Evolutionary conservation across 92 coral and sea anemone genomes (phyloP).

Genomic region (Paragorgia papillata): DNA sequence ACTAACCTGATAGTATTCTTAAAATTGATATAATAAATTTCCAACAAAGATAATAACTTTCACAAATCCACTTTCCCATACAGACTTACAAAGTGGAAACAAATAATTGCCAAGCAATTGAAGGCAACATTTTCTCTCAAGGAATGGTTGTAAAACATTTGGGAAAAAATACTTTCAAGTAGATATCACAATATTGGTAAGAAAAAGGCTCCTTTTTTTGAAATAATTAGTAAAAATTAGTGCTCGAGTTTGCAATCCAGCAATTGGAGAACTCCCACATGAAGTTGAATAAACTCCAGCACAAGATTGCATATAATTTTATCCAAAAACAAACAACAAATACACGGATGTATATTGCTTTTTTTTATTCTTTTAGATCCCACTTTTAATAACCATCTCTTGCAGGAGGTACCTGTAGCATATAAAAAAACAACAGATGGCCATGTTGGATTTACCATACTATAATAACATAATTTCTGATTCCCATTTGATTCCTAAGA

Average conservation of each 20-base stretch:
- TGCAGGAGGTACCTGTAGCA: neutral
- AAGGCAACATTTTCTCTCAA: no score
- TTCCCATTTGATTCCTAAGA: no score
- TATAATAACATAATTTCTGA: neutral
- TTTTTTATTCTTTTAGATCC: neutral
- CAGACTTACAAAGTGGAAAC: conserved; percentile 6
- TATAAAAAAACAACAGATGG: neutral
- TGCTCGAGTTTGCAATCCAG: neutral
- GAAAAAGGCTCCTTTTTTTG: neutral
- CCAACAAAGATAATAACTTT: conserved; percentile 10
- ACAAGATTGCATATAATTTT: neutral
- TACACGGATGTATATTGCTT: neutral
- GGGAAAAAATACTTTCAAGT: neutral
- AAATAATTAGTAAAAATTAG: conserved; percentile 8
- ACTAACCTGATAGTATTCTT: conserved; percentile 1
- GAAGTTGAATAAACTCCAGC: neutral
- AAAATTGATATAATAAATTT: neutral
- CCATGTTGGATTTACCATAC: neutral
- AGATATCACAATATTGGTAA: neutral
- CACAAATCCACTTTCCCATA: conserved; percentile 14
- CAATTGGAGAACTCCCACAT: neutral
- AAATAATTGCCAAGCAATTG: neutral
- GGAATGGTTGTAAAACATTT: no score
- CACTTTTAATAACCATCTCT: neutral
- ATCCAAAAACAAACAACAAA: neutral